Base-by-base conservation (phyloP, 2,797 vertebrate genomes). In the Hybognathus amarus region DNA sequence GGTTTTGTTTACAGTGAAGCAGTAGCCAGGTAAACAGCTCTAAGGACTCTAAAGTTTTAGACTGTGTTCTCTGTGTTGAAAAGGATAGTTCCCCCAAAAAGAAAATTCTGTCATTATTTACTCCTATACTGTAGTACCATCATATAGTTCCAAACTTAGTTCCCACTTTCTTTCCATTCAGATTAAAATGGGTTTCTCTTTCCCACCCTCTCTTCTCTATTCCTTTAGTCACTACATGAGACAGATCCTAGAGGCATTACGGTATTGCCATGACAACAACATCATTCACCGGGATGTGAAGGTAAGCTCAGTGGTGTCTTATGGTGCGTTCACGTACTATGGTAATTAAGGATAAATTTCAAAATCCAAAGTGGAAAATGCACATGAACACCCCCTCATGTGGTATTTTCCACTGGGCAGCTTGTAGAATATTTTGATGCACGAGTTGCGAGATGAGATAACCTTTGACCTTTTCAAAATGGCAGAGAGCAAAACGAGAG, bases 1-100 rank as follows among this genome's bases (percentile, higher is more conserved):
- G 98, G 98, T 54, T 99, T 99, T 89, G 98, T 99, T 85, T 99
- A 99, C 96, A 99, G 98, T 3, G 98, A 99, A 93, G 98, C 98
- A 17, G 98, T 99, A 88, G 98, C 98, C 93, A 99, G 97, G 97
- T 99, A 95, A 86, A 67, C 17, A 20, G 38, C 10, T 50, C 3
- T 45, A 17, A 63, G 38, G 18, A 22, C 17, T 8, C 2, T 73
- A 27, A 45, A 70, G n/a, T 22, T 54, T 20, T 71, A 50, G 45
- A 50, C 42, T 71, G 3, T 18, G 15, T 27, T 45, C 18, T 71
- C 17, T 30, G 1, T 50, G 24, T 13, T 47, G 15, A 47, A 15
- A 47, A 15, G 4, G 12, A 4, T 45, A 45, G 12, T 15, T 45
- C 12, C 12, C 42, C 4, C 42, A 15, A 47, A 47, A 47, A 47